Evolutionary conservation across 2,888 invertebrate species (phyloP), one percentile per base, ranked within the genome.

Genomic region (Drosophila mercatorum): DNA sequence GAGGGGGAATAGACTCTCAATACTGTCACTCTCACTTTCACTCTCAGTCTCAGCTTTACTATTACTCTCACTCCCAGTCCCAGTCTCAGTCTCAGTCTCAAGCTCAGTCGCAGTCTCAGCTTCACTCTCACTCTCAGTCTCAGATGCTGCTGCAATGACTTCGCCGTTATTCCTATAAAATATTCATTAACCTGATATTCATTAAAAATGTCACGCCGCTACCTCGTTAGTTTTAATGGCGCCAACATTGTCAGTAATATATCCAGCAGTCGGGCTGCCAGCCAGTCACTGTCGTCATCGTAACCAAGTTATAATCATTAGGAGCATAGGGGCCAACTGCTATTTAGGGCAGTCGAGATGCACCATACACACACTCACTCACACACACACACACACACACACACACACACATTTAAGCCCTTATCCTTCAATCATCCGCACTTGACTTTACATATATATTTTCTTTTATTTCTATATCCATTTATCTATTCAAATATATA

Each of bases 111-210:
- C 31, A 31, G 31, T 31, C 31, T 31, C 31, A 31, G 31, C 6
- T 6, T 31, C 31, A 31, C 5, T 31, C 31, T 31, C 31, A 31
- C 5, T 34, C 34, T 34, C 34, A 34, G 34, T 34, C 34, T 34
- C 7, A 34, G 7, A 1, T 6, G 17, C 28, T 5, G 28, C 4
- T 28, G 28, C 28, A 28, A 28, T 28, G 28, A 5, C 26, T 7
- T 17, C 49, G n/a, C 11, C 49, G 53, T 57, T 72, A 49, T 72
- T 74, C 65, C 59, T 72, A 72, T 84, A 76, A 88, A 89, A 88
- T 84, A 84, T 84, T 80, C 75, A 89, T 89, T 88, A 86, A 86
- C 80, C 78, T 76, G 78, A 88, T 88, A 80, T 80, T 84, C 82
- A 75, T 88, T 85, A 84, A 84, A 75, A 75, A 69, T 60, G 71